A percentile compares a stretch with the other conserved stretches of the same genome.
Conservation (phyloP, 2,888 invertebrate species). For the Xylocampa areola region DNA sequence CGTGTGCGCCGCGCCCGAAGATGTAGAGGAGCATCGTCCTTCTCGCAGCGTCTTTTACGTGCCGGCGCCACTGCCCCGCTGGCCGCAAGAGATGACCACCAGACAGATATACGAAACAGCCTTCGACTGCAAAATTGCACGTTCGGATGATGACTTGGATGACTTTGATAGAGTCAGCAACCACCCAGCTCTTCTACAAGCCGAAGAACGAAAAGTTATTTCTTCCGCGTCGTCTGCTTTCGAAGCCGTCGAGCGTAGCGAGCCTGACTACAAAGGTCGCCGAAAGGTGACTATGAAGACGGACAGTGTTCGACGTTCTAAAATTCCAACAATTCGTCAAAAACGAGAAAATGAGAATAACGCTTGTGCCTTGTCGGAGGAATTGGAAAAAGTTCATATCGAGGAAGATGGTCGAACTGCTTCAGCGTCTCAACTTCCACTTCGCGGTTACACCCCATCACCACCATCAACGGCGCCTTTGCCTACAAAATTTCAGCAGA, state of each 20-base stretch:
- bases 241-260: slow-evolving; percentile 85
- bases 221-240: slow-evolving; percentile 87
- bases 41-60: slow-evolving; percentile 92
- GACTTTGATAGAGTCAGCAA: slow-evolving; percentile 95
- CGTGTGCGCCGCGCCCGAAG: slow-evolving; percentile 92
- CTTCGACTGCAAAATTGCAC: slow-evolving; percentile 95
- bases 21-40: slow-evolving; percentile 91
- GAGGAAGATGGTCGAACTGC: slow-evolving; percentile 88
- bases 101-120: slow-evolving; percentile 96
- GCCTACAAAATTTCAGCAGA: slow-evolving; percentile 94
- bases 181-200: slow-evolving; percentile 93
- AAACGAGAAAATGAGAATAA: slow-evolving; percentile 84
- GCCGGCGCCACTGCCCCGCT: slow-evolving; percentile 92
- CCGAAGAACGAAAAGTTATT: slow-evolving; percentile 84
- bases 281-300: slow-evolving; percentile 90
- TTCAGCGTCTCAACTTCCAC: slow-evolving; percentile 91
- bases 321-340: slow-evolving; percentile 90
- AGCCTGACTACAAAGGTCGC: slow-evolving; percentile 88
- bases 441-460: slow-evolving; percentile 94
- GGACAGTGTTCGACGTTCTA: slow-evolving; percentile 89
- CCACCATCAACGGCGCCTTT: slow-evolving; percentile 96
- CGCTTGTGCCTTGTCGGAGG: slow-evolving; percentile 83
- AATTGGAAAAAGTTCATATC: slow-evolving; percentile 91
- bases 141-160: slow-evolving; percentile 94
- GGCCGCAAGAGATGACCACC: slow-evolving; percentile 90